Percentiles rank a stretch among this genome's conserved stretches.
phyloP scores from a whole-genome alignment of 2,797 vertebrate species.

The Pipistrellus kuhlii region DNA sequence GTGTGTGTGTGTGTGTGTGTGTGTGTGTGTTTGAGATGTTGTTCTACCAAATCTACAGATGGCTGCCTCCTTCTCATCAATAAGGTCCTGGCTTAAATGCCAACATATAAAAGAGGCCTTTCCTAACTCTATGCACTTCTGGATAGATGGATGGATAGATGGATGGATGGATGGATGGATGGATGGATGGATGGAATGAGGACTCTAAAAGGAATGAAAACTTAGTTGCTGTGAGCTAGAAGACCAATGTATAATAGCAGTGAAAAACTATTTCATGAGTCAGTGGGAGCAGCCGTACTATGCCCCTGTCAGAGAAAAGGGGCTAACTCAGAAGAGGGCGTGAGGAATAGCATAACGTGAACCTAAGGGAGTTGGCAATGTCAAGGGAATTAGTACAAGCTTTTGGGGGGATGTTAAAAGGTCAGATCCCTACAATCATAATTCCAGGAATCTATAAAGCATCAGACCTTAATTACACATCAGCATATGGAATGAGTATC shows the following conservation, averaged over 20 bases:
- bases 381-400: not conserved
- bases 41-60: not conserved
- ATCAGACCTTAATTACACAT: not conserved
- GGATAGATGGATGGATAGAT: not conserved
- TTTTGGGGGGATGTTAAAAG: not conserved
- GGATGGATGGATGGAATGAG: not conserved
- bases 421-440: not conserved
- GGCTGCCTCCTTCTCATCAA: not conserved
- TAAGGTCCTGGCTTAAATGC: not conserved
- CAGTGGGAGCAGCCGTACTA: not conserved
- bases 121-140: not conserved
- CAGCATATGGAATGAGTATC: not conserved
- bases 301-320: not conserved
- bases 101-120: not conserved
- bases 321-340: not conserved
- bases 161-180: too few relatives aligned
- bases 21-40: not conserved
- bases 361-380: not conserved
- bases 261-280: not conserved
- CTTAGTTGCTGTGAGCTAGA: not conserved
- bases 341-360: fast-evolving
- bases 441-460: not conserved
- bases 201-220: not conserved
- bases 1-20: too few relatives aligned
- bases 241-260: not conserved